A percentile compares a stretch with the other conserved stretches of the same genome.
These are phyloP conservation scores for Palloptera scutellata DNA, from an alignment of 2,888 invertebrate species.

Conservation along the genomic window DNA sequence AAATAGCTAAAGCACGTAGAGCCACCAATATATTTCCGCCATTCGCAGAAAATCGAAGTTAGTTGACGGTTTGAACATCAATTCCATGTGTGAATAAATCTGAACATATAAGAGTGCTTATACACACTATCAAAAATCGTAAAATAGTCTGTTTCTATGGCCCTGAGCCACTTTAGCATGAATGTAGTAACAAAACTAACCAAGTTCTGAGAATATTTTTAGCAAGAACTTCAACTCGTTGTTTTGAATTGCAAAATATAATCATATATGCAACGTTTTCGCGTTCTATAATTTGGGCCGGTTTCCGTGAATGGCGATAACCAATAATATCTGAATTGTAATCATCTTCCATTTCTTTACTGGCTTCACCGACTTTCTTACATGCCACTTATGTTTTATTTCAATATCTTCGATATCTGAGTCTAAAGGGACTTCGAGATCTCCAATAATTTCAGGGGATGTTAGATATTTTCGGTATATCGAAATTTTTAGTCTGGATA, in stretches of 20 bases:
- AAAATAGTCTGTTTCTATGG: conserved; percentile 98
- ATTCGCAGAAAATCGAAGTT: conserved; percentile 99
- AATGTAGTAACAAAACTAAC: conserved; percentile 99
- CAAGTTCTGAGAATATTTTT: conserved; percentile 99
- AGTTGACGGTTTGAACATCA: conserved; percentile 98
- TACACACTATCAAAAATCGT: conserved; percentile 97
- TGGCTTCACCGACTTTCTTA: no score
- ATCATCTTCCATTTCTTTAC: no score
- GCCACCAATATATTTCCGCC: conserved; percentile 99
- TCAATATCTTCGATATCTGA: no score
- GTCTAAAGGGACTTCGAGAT: no score
- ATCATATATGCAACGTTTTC: no score
- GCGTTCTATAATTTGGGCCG: no score
- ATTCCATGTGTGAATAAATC: conserved; percentile 99
- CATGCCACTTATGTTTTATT: no score
- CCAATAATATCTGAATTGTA: no score
- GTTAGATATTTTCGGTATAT: no score
- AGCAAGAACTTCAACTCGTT: conserved; percentile 97
- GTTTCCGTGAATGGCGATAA: no score
- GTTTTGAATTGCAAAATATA: conserved; percentile 99
- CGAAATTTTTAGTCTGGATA: no score
- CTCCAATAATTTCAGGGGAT: no score
- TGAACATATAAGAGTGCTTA: conserved; percentile 96
- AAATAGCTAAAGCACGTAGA: conserved; percentile 98
- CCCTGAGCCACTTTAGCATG: conserved; percentile 99